A percentile compares a stretch with the other conserved stretches of the same genome.
phyloP scores from a whole-genome alignment of 2,113 vertebrate genomes.

The Syngnathus scovelli region DNA sequence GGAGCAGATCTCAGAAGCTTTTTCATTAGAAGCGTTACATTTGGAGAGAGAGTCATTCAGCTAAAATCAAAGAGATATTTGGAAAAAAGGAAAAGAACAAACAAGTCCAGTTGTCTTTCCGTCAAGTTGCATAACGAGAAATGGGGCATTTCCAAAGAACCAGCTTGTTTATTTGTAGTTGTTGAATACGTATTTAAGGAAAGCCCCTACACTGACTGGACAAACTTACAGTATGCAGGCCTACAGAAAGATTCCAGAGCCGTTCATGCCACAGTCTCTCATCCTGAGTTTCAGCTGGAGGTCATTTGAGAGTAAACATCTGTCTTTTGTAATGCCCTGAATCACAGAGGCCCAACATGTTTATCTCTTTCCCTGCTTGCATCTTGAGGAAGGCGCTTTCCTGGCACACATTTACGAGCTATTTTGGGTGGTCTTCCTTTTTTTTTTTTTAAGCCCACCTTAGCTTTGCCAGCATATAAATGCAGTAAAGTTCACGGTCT shows the following conservation, averaged over 20 bases:
- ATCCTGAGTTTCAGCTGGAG: constrained; percentile 40
- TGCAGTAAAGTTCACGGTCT: constrained; percentile 55
- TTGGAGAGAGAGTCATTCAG: background rate
- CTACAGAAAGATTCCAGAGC: constrained; percentile 46
- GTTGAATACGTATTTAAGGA: constrained; percentile 20
- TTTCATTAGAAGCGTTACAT: background rate
- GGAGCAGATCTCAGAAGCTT: constrained; percentile 21
- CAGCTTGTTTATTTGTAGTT: background rate
- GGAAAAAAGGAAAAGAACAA: background rate
- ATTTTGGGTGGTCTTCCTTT: constrained; percentile 60
- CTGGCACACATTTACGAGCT: constrained; percentile 47
- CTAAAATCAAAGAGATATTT: background rate
- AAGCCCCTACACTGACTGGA: constrained; percentile 26
- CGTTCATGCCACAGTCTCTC: constrained; percentile 44
- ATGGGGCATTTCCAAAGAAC: background rate
- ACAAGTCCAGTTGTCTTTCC: background rate
- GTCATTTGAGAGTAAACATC: constrained; percentile 58
- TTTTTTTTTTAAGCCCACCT: constrained; percentile 7
- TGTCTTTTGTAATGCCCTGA: constrained; percentile 54
- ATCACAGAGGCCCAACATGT: constrained; percentile 49
- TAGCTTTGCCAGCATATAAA: constrained; percentile 30
- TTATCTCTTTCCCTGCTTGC: constrained; percentile 55
- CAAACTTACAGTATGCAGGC: constrained; percentile 32
- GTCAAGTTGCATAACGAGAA: background rate
- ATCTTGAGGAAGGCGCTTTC: constrained; percentile 56